Conservation (phyloP, 2,888 invertebrate species). For the Drosophila barbarae region DNA sequence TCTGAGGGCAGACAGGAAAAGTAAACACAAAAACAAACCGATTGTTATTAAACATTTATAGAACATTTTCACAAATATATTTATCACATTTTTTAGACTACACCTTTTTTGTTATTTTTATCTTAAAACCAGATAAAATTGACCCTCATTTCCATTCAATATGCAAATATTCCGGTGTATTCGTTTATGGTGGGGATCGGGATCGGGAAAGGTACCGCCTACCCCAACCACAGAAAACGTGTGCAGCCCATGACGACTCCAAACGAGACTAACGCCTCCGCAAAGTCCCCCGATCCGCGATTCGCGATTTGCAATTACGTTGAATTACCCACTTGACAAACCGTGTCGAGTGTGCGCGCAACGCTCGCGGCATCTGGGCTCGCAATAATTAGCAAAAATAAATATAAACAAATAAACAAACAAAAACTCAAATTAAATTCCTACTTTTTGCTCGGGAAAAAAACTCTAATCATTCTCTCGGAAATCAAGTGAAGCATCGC, state of each 20-base stretch:
- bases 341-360: slow-evolving; percentile 11
- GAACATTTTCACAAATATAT: too few relatives aligned
- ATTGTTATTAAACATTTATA: neutral
- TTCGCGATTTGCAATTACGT: slow-evolving; percentile 35
- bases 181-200: neutral
- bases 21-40: neutral
- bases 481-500: slow-evolving; percentile 10
- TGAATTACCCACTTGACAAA: slow-evolving; percentile 46
- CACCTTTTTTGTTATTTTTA: too few relatives aligned
- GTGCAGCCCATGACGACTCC: slow-evolving; percentile 47
- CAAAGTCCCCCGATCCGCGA: slow-evolving; percentile 6
- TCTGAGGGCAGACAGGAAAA: slow-evolving; percentile 22
- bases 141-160: slow-evolving; percentile 3
- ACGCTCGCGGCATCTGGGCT: slow-evolving; percentile 11
- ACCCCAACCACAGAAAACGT: slow-evolving; percentile 64
- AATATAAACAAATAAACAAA: slow-evolving; percentile 14
- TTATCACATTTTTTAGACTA: too few relatives aligned
- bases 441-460: slow-evolving; percentile 2
- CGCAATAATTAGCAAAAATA: slow-evolving; percentile 33
- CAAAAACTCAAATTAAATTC: slow-evolving; percentile 14
- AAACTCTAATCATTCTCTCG: slow-evolving; percentile 8
- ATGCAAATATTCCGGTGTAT: neutral
- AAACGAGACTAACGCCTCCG: slow-evolving; percentile 23
- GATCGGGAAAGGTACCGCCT: slow-evolving; percentile 35
- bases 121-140: neutral